A percentile compares a stretch with the other conserved stretches of the same genome.
phyloP scores from a whole-genome alignment of 2,888 invertebrate species.

The Drosophila merina region DNA sequence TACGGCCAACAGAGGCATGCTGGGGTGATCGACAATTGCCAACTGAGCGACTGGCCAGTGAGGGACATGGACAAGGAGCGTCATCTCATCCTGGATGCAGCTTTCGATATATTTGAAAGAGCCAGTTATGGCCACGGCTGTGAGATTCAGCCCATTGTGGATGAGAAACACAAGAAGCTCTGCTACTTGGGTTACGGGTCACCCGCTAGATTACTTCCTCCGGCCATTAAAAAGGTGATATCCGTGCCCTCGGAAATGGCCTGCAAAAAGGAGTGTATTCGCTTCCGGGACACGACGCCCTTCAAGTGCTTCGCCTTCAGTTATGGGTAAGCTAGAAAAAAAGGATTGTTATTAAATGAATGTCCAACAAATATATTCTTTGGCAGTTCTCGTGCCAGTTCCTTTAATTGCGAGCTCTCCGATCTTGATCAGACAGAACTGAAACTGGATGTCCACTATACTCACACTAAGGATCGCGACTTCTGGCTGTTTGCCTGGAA shows the following conservation, averaged over 20 bases:
- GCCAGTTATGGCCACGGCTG: constrained; percentile 93
- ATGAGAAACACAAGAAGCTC: constrained; percentile 84
- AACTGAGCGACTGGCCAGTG: constrained; percentile 90
- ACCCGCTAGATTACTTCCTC: constrained; percentile 88
- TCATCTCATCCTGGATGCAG: constrained; percentile 86
- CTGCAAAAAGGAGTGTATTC: constrained; percentile 89
- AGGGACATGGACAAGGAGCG: constrained; percentile 87
- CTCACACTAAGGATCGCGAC: constrained; percentile 86
- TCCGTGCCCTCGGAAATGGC: constrained; percentile 87
- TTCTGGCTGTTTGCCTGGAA: constrained; percentile 92
- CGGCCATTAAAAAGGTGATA: constrained; percentile 88
- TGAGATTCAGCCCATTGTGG: constrained; percentile 87
- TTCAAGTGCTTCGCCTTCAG: constrained; percentile 92
- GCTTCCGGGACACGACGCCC: constrained; percentile 84
- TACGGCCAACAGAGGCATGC: constrained; percentile 88
- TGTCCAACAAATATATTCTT: not conserved
- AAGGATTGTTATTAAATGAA: not conserved
- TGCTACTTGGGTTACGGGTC: constrained; percentile 92
- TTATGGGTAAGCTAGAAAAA: constrained; percentile 85
- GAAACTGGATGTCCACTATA: constrained; percentile 89
- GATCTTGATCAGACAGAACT: constrained; percentile 91
- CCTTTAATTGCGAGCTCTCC: constrained; percentile 89
- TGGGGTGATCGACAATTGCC: constrained; percentile 90
- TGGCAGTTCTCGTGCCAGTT: constrained; percentile 80
- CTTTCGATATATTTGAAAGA: constrained; percentile 91